Conservation (phyloP, 2,797 vertebrate genomes). For the Periparus ater region DNA sequence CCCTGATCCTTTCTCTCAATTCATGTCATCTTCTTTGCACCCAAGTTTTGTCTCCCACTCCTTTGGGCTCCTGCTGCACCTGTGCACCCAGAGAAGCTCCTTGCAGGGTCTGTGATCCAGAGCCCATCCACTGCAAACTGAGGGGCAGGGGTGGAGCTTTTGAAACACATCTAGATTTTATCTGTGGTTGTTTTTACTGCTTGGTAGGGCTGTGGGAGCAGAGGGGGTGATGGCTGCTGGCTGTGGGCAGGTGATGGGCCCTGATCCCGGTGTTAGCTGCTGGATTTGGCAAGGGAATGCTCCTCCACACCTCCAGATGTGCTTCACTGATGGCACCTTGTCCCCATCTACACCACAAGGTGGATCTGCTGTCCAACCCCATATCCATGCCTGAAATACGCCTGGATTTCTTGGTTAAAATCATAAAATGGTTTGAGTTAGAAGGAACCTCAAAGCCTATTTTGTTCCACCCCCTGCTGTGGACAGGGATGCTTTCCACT, state of each 20-base stretch:
- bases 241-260: not conserved
- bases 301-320: not conserved
- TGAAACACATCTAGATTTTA: rapidly evolving
- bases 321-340: not conserved
- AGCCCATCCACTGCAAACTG: rapidly evolving
- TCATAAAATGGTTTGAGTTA: not conserved
- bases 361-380: not conserved
- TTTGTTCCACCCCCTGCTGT: not conserved
- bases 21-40: not conserved
- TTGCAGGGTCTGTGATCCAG: not conserved
- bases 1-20: not conserved
- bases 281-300: not conserved
- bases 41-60: not conserved
- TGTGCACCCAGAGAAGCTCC: not conserved
- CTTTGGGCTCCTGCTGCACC: not conserved
- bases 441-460: not conserved
- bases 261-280: not conserved
- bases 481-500: not conserved
- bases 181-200: not conserved
- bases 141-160: not conserved
- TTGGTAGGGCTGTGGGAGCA: not conserved
- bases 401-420: not conserved
- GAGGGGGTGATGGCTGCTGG: not conserved
- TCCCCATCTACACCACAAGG: not conserved
- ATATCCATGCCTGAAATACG: not conserved